phyloP scores from a whole-genome alignment of 2,888 invertebrate genomes.

The Zeuzera pyrina region DNA sequence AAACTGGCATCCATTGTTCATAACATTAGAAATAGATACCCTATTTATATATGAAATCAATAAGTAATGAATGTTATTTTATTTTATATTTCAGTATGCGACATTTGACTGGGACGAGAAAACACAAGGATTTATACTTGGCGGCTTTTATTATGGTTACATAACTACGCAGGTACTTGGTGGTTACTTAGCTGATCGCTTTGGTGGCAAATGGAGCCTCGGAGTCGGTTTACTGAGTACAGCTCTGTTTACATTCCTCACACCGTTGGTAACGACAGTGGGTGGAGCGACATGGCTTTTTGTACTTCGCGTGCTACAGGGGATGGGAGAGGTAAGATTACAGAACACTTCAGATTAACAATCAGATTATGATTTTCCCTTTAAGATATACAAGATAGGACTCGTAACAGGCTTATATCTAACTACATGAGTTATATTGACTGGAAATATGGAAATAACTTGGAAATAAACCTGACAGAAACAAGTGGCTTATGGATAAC shows the following conservation, averaged over 20 bases:
- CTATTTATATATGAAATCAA: no score
- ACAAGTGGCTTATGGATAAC: no score
- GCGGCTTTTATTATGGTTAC: conserved; percentile 90
- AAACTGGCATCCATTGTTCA: no score
- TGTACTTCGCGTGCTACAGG: conserved; percentile 77
- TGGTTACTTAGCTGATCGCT: conserved; percentile 84
- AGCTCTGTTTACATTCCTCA: conserved; percentile 85
- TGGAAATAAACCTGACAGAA: no score
- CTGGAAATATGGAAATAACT: no score
- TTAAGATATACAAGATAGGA: no score
- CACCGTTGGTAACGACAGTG: conserved; percentile 78
- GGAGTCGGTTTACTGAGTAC: conserved; percentile 86
- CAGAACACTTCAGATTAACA: no score
- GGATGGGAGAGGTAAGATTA: conserved; percentile 80
- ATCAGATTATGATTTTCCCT: no score
- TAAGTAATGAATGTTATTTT: no score
- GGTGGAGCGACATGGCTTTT: conserved; percentile 71
- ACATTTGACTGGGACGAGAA: conserved; percentile 78
- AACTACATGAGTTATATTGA: no score
- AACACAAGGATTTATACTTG: conserved; percentile 82
- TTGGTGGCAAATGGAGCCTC: conserved; percentile 90
- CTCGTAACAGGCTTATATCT: no score
- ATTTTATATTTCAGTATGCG: conserved; percentile 36
- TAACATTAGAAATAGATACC: no score
- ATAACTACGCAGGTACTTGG: conserved; percentile 88